Base-by-base conservation (phyloP, 2,113 vertebrate genomes). In the Datnioides undecimradiatus region DNA sequence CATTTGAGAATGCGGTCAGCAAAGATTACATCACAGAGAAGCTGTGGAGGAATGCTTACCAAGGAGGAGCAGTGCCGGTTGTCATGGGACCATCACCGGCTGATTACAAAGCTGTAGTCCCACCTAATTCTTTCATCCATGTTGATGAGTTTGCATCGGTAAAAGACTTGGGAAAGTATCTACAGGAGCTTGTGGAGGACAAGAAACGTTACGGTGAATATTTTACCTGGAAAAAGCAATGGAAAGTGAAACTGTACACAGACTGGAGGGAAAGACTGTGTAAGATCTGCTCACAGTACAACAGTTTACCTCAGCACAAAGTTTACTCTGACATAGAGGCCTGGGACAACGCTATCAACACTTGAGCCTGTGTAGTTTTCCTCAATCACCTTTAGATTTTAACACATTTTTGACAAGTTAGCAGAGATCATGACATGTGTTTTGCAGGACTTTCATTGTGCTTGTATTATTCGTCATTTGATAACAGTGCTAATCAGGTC, bases 21-120 rank as follows among this genome's bases (percentile, higher is more conserved):
- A 94, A 60, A 5, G 97, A 99, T 88, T 99, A 99, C 55, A 97
- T 99, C 90, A 98, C 98, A 0, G 98, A 99, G 87, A 99, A 99
- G 88, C 93, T 99, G 31, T 99, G 98, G 98, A 87, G 90, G 41
- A 99, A 99, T 0, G 90, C 96, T 0, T 95, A 97, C 82, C 51
- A 85, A 25, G 94, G 95, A 0, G 95, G 96, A 0, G 58, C 95
- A 0, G 95, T 99, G 36, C 98, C 98, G 0, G 91, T 99, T 6
- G 98, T 96, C 31, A 81, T 99, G 43, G 98, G 98, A 0, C 95
- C 98, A 0, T 83, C 96, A 0, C 36, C 95, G 4, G 80, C 70
- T 2, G 91, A 96, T 68, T 99, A 99, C 0, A 94, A 96, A 85
- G 94, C 93, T 9, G 95, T 99, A 0, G 64, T 92, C 3, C 97